Evolutionary conservation across 2,113 vertebrate species (phyloP).

Genomic region (Pampusana beccarii): DNA sequence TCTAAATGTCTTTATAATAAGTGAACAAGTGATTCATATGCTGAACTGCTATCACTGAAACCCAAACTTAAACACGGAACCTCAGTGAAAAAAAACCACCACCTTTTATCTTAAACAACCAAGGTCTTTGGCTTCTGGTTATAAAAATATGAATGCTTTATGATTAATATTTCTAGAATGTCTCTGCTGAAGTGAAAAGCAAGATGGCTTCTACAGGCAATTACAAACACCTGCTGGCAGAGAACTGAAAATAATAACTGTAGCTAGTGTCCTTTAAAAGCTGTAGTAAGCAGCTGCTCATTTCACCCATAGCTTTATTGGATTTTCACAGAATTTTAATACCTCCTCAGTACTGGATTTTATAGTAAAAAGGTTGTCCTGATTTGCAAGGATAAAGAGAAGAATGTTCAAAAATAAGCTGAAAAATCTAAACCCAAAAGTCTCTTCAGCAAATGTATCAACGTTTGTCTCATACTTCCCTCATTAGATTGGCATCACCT

Average conservation of each 20-base stretch:
- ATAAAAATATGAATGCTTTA: neutral
- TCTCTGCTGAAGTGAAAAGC: slow-evolving; percentile 24
- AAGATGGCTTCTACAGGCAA: neutral
- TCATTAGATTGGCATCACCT: neutral
- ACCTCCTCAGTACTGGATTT: neutral
- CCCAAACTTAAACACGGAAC: neutral
- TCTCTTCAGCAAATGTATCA: neutral
- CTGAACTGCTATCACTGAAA: neutral
- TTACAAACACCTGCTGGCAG: slow-evolving; percentile 29
- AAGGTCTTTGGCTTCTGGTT: neutral
- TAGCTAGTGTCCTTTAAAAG: neutral
- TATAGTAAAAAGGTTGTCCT: neutral
- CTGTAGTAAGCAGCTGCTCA: neutral
- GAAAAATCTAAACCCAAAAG: neutral
- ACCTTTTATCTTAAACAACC: slow-evolving; percentile 9
- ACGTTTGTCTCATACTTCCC: neutral
- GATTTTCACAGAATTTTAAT: neutral
- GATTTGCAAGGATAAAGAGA: neutral
- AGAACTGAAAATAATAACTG: slow-evolving; percentile 3
- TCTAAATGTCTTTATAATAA: slow-evolving; percentile 31
- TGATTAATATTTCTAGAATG: neutral
- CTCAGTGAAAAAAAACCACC: neutral
- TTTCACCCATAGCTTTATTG: neutral
- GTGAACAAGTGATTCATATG: slow-evolving; percentile 30
- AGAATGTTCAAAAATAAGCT: neutral